Evolutionary conservation across 2,888 invertebrate species (phyloP).

Genomic region (Drosophila dives): DNA sequence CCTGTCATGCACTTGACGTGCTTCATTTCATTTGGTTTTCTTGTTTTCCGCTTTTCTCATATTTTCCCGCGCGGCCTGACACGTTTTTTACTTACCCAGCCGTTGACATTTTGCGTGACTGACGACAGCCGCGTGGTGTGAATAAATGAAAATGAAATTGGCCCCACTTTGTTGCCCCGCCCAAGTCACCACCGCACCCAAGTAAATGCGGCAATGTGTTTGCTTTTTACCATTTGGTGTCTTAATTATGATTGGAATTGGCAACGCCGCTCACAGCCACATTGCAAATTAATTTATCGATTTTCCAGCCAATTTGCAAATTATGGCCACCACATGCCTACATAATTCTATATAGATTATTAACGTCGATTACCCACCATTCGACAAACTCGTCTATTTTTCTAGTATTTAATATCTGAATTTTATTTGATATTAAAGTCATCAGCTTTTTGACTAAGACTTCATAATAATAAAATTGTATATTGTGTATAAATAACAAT

Average conservation of each 20-base stretch:
- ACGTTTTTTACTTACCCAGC: conserved; percentile 76
- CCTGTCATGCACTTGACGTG: conserved; percentile 69
- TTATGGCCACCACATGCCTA: conserved; percentile 19
- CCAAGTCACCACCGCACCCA: not conserved
- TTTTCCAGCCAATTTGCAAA: conserved; percentile 49
- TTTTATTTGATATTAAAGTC: not conserved
- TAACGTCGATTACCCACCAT: not conserved
- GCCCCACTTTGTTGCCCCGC: conserved; percentile 50
- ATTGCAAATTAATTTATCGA: conserved; percentile 59
- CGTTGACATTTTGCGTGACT: conserved; percentile 80
- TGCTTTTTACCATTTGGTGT: conserved; percentile 58
- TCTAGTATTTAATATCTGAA: not conserved
- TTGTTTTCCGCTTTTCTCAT: conserved; percentile 59
- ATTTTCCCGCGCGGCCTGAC: conserved; percentile 71
- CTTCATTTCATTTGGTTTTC: conserved; percentile 71
- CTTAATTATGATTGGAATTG: conserved; percentile 73
- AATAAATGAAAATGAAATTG: conserved; percentile 77
- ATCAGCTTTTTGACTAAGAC: not conserved
- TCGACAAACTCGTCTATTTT: not conserved
- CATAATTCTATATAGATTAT: not conserved
- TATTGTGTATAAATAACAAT: not conserved
- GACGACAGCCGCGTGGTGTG: conserved; percentile 78
- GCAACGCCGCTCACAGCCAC: conserved; percentile 33
- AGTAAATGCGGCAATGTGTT: conserved; percentile 65
- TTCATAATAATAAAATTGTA: not conserved